Base-by-base conservation (phyloP, 2,888 invertebrate species). In the Hyalella azteca region DNA sequence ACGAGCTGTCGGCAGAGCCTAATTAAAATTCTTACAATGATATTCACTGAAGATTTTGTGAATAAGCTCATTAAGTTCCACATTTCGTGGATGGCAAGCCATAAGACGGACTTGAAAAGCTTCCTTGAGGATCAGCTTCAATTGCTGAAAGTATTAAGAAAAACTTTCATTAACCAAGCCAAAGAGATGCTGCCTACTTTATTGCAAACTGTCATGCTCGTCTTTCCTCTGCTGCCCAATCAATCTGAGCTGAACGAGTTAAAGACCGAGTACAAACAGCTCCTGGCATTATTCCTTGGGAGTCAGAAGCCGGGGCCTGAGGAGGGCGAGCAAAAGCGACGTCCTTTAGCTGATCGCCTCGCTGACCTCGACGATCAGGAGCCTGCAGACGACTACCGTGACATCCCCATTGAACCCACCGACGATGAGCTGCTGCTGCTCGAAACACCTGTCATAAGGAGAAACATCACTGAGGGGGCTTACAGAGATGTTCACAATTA, bases 401-500 rank as follows among this genome's bases (percentile, higher is more conserved):
- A n/a, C 41, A 22, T 75, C 15, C 29, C 75, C 40, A n/a, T 75
- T 15, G 75, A 45, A 26, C 75, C 75, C 7, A 75, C 75, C 4
- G n/a, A n/a, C 41, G 41, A 75, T 5, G 75, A 75, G n/a, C 11
- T 75, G 26, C 15, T 40, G 22, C 32, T 15, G 26, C n/a, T 41
- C 3, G 19, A 39, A 15, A 36, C 26, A 15, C 79, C 79, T 26
- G 91, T 90, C 86, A 85, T 92, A 29, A 88, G 91, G 22, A 90
- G 90, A 0, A 92, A 92, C 86, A 90, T 92, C 78, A 87, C 90
- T 0, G 87, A 90, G 60, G 93, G 93, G 22, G 89, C 90, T 0
- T 95, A 93, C 87, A 86, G 89, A 0, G 89, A 89, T 86, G 89
- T 92, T 0, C 90, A 92, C 73, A 91, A 94, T 86, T 96, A 96